A percentile compares a stretch with the other conserved stretches of the same genome.
phyloP scores from a whole-genome alignment of 1,140 invertebrate species.

The Carposina sasakii region DNA sequence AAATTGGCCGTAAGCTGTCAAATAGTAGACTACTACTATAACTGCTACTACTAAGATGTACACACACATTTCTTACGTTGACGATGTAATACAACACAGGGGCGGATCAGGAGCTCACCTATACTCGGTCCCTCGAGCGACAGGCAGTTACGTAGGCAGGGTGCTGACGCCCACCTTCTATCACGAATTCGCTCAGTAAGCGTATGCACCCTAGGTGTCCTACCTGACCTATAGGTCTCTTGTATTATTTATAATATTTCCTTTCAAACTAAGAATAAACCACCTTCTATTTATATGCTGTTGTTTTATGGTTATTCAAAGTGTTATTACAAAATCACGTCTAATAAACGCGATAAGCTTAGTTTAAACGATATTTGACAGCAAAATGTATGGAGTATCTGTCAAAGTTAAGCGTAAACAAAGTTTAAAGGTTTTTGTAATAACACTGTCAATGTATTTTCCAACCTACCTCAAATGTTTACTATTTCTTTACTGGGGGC shows the following conservation, averaged over 20 bases:
- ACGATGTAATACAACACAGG: too few relatives aligned
- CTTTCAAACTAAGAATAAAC: background rate
- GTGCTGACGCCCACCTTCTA: constrained; percentile 59
- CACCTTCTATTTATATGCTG: background rate
- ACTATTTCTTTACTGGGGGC: too few relatives aligned
- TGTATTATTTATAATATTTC: constrained; percentile 15
- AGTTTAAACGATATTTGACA: too few relatives aligned
- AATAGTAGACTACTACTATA: too few relatives aligned
- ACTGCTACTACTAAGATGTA: too few relatives aligned
- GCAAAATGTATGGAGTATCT: too few relatives aligned
- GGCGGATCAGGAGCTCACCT: constrained; percentile 52
- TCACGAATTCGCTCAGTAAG: constrained; percentile 62
- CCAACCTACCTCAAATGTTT: too few relatives aligned
- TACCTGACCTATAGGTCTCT: constrained; percentile 22
- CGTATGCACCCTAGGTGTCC: constrained; percentile 37
- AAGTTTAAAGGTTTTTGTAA: background rate
- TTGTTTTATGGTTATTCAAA: background rate
- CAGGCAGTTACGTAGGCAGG: constrained; percentile 52
- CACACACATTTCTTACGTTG: too few relatives aligned
- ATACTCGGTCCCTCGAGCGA: constrained; percentile 46
- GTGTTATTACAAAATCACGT: too few relatives aligned
- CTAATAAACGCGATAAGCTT: too few relatives aligned
- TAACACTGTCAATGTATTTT: constrained; percentile 1
- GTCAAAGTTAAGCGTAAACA: too few relatives aligned
- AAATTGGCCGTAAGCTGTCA: too few relatives aligned